A percentile compares a stretch with the other conserved stretches of the same genome.
Conservation (phyloP, 1,140 invertebrate genomes). For the Lepidotrigona ventralis region DNA sequence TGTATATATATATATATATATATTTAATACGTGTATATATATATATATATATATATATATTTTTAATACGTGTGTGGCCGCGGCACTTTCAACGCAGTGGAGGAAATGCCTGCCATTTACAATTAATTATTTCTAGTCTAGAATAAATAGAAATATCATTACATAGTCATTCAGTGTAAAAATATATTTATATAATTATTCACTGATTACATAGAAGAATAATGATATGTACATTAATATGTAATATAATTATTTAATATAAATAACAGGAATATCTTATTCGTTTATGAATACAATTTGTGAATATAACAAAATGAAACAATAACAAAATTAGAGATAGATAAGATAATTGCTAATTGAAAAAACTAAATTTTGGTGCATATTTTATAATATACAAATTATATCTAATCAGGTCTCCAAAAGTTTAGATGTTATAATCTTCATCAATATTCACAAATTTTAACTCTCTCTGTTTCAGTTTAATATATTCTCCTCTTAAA, state of each 20-base stretch:
- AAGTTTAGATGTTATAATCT: constrained; percentile 51
- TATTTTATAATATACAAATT: constrained; percentile 39
- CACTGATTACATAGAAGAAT: constrained; percentile 9
- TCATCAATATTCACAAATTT: constrained; percentile 63
- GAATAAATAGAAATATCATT: no score
- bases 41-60: no score
- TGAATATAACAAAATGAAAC: background rate
- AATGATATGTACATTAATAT: constrained; percentile 32
- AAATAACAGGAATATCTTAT: background rate
- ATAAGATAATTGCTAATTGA: background rate
- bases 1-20: no score
- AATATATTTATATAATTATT: constrained; percentile 34
- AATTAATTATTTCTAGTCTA: no score
- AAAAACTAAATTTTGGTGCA: constrained; percentile 1
- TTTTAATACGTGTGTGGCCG: no score
- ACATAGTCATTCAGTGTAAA: constrained; percentile 14
- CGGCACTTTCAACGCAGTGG: no score
- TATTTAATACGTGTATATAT: no score
- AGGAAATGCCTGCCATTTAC: no score
- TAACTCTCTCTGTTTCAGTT: constrained; percentile 71
- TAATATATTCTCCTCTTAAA: constrained; percentile 49
- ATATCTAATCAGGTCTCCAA: constrained; percentile 27
- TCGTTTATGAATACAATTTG: background rate
- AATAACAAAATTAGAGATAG: background rate
- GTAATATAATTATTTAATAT: background rate